Evolutionary conservation across 2,797 vertebrate species (phyloP), one percentile per base, ranked within the genome.

Genomic region (Coranthus polyacanthus): DNA sequence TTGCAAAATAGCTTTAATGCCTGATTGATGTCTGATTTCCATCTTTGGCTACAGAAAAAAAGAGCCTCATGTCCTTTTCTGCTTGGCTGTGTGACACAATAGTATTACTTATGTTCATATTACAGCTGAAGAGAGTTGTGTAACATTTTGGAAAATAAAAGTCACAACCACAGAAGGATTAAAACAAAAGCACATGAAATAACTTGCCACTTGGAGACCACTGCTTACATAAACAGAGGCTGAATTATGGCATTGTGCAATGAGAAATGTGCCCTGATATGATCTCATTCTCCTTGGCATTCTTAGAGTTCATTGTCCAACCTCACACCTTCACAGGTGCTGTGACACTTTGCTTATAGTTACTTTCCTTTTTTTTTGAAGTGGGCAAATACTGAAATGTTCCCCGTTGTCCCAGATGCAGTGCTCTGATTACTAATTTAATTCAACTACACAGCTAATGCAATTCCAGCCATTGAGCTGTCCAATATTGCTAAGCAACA

Each of bases 121-220:
- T 67, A 50, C 17, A 66, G 16, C 62, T 41, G 47, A 16, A 32
- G 56, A 24, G 64, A 57, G 29, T 36, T 32, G 36, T 68, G 47
- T 56, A 75, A 51, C 29, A 20, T 59, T 69, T 32, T 45, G 47
- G 17, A 47, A 64, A 72, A 68, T 56, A 56, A 56, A 71, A 18
- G 57, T 47, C 56, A 15, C 32, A 58, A 41, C 46, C 44, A 54
- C 47, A 56, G 68, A 83, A 71, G 81, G 68, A 70, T 57, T 32
- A 11, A 32, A 59, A 67, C 17, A 36, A 59, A 71, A 56, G 37
- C 16, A 18, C 65, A 42, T 51, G 50, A 60, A 78, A 60, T 51
- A 62, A 37, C 42, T 47, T 66, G 22, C 51, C 46, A 43, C 69
- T 75, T 44, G 41, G 61, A 61, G 57, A 50, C n/a, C 6, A 11